Evolutionary conservation across 2,888 invertebrate genomes (phyloP).

Genomic region (Blastobasis lacticolella): DNA sequence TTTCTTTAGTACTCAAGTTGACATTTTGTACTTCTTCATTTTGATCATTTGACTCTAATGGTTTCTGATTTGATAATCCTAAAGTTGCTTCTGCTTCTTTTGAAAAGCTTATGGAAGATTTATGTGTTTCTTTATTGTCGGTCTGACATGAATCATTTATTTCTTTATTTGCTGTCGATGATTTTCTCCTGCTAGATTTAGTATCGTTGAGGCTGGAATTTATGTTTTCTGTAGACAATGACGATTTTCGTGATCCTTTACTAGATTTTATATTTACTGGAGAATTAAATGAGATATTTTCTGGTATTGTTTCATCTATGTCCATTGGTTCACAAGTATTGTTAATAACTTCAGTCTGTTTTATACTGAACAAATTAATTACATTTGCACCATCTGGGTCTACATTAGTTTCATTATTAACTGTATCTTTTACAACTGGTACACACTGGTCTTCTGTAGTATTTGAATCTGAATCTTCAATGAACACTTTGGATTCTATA

Average conservation of each 20-base stretch:
- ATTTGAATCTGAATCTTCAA: slow-evolving; percentile 53
- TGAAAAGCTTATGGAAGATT: slow-evolving; percentile 17
- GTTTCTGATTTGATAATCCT: too few species aligned
- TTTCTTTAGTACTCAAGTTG: slow-evolving; percentile 9
- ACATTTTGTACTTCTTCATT: too few species aligned
- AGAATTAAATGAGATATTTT: slow-evolving; percentile 27
- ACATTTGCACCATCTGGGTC: slow-evolving; percentile 4
- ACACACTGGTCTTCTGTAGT: slow-evolving; percentile 53
- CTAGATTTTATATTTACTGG: slow-evolving; percentile 4
- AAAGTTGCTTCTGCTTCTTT: slow-evolving; percentile 3
- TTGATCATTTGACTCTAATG: too few species aligned
- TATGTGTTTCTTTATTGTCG: slow-evolving; percentile 4
- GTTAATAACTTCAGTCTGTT: slow-evolving; percentile 15
- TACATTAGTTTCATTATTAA: slow-evolving; percentile 6
- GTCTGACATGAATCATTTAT: not conserved
- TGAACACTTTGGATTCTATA: slow-evolving; percentile 33
- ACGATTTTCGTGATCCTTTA: slow-evolving; percentile 2
- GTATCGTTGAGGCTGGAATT: slow-evolving; percentile 7
- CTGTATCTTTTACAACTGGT: slow-evolving; percentile 36
- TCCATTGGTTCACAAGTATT: slow-evolving; percentile 61
- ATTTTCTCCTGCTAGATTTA: slow-evolving; percentile 19
- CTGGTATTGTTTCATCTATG: slow-evolving; percentile 58
- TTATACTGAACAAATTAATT: slow-evolving; percentile 1
- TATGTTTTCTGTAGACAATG: not conserved
- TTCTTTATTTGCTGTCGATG: slow-evolving; percentile 10